phyloP scores from a whole-genome alignment of 2,113 vertebrate species.

The Cepphus grylle region DNA sequence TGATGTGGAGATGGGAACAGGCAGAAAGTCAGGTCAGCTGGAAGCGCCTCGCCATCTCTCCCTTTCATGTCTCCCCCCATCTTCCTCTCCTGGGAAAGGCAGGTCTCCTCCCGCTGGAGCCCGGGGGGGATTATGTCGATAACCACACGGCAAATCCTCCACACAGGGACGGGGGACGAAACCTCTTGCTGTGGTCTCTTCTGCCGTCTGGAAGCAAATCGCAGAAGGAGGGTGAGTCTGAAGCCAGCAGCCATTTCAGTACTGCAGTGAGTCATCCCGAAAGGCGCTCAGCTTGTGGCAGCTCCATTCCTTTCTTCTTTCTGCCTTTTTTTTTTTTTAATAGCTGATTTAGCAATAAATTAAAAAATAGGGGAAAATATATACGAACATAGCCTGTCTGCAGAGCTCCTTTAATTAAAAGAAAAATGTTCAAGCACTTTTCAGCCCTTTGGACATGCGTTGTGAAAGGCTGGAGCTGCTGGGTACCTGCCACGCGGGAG shows the following conservation, averaged over 20 bases:
- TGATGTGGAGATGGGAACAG: neutral
- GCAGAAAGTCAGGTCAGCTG: slow-evolving; percentile 63
- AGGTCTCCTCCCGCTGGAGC: neutral
- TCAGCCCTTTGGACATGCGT: neutral
- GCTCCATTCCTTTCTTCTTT: slow-evolving; percentile 39
- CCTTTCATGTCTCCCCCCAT: neutral
- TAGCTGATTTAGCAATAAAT: slow-evolving; percentile 53
- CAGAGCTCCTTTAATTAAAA: slow-evolving; percentile 24
- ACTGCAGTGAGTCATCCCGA: slow-evolving; percentile 56
- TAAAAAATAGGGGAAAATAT: neutral
- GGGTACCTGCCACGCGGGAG: neutral
- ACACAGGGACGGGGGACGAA: rapidly evolving
- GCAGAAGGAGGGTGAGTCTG: slow-evolving; percentile 31
- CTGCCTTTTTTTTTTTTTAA: neutral
- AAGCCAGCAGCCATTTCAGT: slow-evolving; percentile 59
- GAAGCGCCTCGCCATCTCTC: slow-evolving; percentile 29
- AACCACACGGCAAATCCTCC: neutral
- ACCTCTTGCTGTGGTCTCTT: neutral
- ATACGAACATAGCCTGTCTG: neutral
- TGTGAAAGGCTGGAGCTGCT: neutral
- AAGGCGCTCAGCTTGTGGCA: slow-evolving; percentile 36
- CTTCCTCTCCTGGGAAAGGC: neutral
- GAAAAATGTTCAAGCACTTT: neutral
- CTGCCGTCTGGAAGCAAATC: neutral
- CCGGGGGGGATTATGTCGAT: rapidly evolving